phyloP scores from a whole-genome alignment of 2,888 invertebrate genomes.

The Hydraecia micacea region DNA sequence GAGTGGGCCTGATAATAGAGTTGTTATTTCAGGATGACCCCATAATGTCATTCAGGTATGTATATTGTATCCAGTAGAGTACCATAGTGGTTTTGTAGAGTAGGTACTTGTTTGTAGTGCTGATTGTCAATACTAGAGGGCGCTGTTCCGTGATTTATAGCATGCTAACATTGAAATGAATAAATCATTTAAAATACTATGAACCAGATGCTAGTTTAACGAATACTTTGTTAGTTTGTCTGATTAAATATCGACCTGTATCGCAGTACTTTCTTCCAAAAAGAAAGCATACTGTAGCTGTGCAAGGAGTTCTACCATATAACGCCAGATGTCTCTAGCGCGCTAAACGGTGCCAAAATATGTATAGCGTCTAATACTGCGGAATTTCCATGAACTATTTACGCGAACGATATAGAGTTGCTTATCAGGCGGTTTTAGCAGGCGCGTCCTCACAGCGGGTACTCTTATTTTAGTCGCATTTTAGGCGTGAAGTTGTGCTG shows the following conservation, averaged over 20 bases:
- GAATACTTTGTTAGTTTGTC: neutral
- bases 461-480: slow-evolving; percentile 45
- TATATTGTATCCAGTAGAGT: slow-evolving; percentile 19
- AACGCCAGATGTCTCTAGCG: slow-evolving; percentile 68
- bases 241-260: neutral
- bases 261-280: neutral
- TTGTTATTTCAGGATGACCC: slow-evolving; percentile 46
- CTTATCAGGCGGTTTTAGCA: slow-evolving; percentile 32
- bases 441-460: slow-evolving; percentile 35
- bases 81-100: slow-evolving; percentile 4
- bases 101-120: slow-evolving; percentile 6
- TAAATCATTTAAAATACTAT: neutral
- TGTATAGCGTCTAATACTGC: slow-evolving; percentile 28
- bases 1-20: slow-evolving; percentile 5
- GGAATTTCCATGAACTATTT: slow-evolving; percentile 61
- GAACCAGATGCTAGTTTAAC: neutral
- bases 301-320: slow-evolving; percentile 4
- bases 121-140: slow-evolving; percentile 40
- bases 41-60: slow-evolving; percentile 34
- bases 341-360: slow-evolving; percentile 37
- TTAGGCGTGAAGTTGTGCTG: slow-evolving; percentile 68
- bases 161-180: neutral
- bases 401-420: slow-evolving; percentile 55
- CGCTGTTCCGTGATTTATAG: slow-evolving; percentile 14
- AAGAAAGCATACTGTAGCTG: neutral